These are phyloP conservation scores for Enteromius unitaeniatus DNA, from an alignment of 2,797 vertebrate species.

Conservation along the genomic window DNA sequence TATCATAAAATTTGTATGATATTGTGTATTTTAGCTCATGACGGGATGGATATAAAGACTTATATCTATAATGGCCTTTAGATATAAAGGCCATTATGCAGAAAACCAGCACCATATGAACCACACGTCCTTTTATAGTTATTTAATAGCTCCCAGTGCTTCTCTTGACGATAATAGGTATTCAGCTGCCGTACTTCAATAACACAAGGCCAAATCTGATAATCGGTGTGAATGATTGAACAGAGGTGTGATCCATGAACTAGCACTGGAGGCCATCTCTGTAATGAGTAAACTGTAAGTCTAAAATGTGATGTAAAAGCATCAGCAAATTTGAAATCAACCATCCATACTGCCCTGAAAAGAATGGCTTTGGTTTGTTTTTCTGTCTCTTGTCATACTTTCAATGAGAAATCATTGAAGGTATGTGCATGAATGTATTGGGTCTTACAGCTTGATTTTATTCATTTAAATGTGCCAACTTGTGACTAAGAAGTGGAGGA, in stretches of 20 bases:
- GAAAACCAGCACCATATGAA: background rate
- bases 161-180: background rate
- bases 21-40: background rate
- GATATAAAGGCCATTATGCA: background rate
- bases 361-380: background rate
- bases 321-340: background rate
- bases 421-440: background rate
- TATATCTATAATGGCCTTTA: too few relatives aligned
- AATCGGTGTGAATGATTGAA: constrained; percentile 19
- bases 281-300: background rate
- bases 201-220: constrained; percentile 25
- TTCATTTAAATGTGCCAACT: constrained; percentile 37
- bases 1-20: background rate
- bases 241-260: background rate
- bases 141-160: background rate
- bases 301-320: background rate
- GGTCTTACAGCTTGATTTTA: constrained; percentile 3
- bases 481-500: constrained; percentile 52
- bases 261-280: background rate
- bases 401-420: background rate
- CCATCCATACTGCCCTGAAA: background rate
- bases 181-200: background rate
- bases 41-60: background rate
- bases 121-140: background rate
- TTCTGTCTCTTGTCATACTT: background rate